phyloP scores from a whole-genome alignment of 2,888 invertebrate genomes.

The Tipula lateralis region DNA sequence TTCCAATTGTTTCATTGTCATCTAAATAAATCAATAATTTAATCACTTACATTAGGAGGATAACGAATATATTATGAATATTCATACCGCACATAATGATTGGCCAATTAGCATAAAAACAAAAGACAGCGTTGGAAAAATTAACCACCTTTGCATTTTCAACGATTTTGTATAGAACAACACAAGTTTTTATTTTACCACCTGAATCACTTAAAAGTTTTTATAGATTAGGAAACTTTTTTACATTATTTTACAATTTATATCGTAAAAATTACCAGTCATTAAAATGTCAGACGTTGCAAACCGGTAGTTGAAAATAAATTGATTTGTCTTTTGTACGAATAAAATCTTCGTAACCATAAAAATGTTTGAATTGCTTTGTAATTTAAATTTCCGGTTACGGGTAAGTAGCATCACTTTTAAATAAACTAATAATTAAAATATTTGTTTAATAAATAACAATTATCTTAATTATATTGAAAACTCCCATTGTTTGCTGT shows the following conservation, averaged over 20 bases:
- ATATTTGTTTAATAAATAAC: neutral
- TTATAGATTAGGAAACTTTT: neutral
- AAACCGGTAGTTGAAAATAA: neutral
- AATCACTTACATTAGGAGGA: neutral
- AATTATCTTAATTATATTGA: neutral
- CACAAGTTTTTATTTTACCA: neutral
- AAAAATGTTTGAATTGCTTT: neutral
- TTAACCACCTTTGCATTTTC: neutral
- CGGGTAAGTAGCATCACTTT: neutral
- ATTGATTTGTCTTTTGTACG: neutral
- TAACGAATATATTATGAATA: neutral
- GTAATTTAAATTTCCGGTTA: neutral
- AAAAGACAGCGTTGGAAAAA: neutral
- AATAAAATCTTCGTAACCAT: neutral
- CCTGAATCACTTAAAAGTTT: neutral
- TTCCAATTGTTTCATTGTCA: conserved; percentile 45
- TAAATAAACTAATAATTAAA: neutral
- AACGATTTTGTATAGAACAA: neutral
- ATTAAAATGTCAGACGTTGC: neutral
- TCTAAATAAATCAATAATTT: conserved; percentile 31
- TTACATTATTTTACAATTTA: neutral
- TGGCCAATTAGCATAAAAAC: neutral
- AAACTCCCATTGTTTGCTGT: neutral
- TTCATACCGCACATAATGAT: neutral
- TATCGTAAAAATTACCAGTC: neutral